Evolutionary conservation across 2,888 invertebrate genomes (phyloP), one percentile per base, ranked within the genome.

Genomic region (Abscondita cerata): DNA sequence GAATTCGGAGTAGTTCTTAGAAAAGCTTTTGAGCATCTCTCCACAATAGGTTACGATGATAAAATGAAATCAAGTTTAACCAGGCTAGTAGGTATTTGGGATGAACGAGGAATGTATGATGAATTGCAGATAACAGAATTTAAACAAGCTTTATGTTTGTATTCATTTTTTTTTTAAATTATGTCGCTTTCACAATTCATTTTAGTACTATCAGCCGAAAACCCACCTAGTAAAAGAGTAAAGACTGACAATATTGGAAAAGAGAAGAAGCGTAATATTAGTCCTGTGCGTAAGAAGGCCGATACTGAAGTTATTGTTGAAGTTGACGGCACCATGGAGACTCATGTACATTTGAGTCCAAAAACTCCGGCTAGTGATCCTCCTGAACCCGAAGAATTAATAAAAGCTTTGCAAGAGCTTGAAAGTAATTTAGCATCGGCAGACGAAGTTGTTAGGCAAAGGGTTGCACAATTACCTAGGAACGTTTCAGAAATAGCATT

Each of bases 381-480:
- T 0, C 95, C 95, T 1, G 95, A 97, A 81, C 92, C 96, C 0
- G 96, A 97, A 75, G 95, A 96, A 73, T 84, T 98, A 25, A 90
- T 97, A 63, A 93, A 92, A 82, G 89, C 88, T 1, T 83, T 91
- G 57, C 83, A 91, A 80, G 94, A 94, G 71, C 83, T 98, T 73
- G 98, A 98, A 80, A 93, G 93, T 73, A 95, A 94, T 74, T 94
- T 96, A 61, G 96, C 98, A 1, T 97, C 97, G 0, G 93, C 95
- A 72, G 98, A 98, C 84, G 97, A 96, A 66, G 88, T 88, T 0
- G 93, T 96, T 1, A 83, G 98, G 68, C 95, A 97, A 79, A 89
- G 92, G 76, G 98, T 98, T 70, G 96, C 97, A 0, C 94, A 93
- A 59, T 84, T 98, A 53, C 98, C 98, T 0, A 92, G 93, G 50